Conservation (phyloP, 2,888 invertebrate genomes). For the Cryptus viduatorius region DNA sequence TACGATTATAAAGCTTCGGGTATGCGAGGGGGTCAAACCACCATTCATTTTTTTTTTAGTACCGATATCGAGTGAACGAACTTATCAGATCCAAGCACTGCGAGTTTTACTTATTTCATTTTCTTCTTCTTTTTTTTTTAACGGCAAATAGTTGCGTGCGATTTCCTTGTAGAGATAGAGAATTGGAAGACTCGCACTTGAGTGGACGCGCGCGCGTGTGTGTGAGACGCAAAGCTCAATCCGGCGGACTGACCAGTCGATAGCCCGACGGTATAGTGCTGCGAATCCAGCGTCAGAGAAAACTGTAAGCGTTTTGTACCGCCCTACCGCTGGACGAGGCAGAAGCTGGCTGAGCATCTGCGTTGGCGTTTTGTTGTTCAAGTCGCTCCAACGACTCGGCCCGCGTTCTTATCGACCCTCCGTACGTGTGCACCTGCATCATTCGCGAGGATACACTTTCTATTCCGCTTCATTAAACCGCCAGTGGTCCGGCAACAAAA, state of each 20-base stretch:
- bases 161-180: conserved; percentile 39
- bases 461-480: conserved; percentile 10
- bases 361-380: conserved; percentile 83
- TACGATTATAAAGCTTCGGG: conserved; percentile 66
- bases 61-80: conserved; percentile 43
- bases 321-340: conserved; percentile 85
- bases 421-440: conserved; percentile 90
- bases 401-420: conserved; percentile 93
- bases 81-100: conserved; percentile 36
- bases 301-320: conserved; percentile 89
- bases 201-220: not conserved
- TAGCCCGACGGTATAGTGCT: conserved; percentile 78
- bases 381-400: conserved; percentile 92
- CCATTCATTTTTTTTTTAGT: conserved; percentile 37
- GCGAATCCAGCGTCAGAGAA: conserved; percentile 86
- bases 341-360: conserved; percentile 77
- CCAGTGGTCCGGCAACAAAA: conserved; percentile 28
- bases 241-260: conserved; percentile 78
- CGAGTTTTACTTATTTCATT: not conserved
- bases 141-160: conserved; percentile 34
- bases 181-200: conserved; percentile 55
- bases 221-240: conserved; percentile 72
- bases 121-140: conserved; percentile 22
- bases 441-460: conserved; percentile 28
- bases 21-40: conserved; percentile 42